These are phyloP conservation scores for Helleia helle DNA, from an alignment of 2,888 invertebrate genomes.

Conservation along the genomic window DNA sequence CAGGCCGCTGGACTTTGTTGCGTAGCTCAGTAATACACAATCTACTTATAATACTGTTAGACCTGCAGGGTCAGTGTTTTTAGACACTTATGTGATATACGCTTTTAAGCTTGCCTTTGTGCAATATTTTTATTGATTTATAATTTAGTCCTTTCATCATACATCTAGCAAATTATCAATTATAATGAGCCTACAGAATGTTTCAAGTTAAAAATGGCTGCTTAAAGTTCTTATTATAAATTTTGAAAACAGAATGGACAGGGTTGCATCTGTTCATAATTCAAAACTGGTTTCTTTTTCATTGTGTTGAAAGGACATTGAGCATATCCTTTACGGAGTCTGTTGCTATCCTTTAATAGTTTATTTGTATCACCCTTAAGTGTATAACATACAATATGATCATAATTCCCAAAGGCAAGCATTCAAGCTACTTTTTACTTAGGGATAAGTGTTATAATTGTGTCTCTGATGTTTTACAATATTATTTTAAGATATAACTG, in stretches of 20 bases:
- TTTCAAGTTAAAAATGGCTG: no score
- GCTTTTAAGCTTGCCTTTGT: constrained; percentile 29
- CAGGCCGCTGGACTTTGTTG: constrained; percentile 96
- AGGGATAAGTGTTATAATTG: constrained; percentile 35
- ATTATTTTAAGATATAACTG: constrained; percentile 20
- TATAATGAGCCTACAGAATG: no score
- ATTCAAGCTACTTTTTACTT: constrained; percentile 25
- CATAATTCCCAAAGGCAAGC: constrained; percentile 17
- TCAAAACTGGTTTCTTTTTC: not conserved
- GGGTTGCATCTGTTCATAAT: not conserved
- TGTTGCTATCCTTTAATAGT: not conserved
- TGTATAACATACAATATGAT: not conserved
- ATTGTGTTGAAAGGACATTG: constrained; percentile 1
- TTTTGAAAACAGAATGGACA: not conserved
- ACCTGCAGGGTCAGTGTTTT: constrained; percentile 26
- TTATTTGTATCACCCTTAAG: not conserved
- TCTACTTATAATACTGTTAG: constrained; percentile 15
- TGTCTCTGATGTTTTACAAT: constrained; percentile 20
- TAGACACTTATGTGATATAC: constrained; percentile 23
- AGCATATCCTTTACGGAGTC: not conserved
- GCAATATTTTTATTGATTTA: constrained; percentile 22
- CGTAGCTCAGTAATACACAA: constrained; percentile 60
- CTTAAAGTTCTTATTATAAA: not conserved
- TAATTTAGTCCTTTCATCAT: no score
- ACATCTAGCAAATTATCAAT: no score